Evolutionary conservation across 2,888 invertebrate genomes (phyloP).

Genomic region (Pharmacophagus antenor): DNA sequence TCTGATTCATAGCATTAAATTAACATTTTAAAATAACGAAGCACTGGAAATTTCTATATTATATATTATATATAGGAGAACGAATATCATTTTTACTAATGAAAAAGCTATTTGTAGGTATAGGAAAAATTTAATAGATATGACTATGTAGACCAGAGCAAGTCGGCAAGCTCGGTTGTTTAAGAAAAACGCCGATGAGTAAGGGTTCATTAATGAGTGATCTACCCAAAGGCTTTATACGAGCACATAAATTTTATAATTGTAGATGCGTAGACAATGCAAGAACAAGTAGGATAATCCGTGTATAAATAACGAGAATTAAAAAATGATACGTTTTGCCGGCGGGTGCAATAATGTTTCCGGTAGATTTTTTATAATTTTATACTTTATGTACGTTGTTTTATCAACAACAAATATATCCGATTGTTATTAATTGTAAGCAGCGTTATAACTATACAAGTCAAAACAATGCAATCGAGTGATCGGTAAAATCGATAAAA

Average conservation of each 20-base stretch:
- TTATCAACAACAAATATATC: neutral
- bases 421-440: no score
- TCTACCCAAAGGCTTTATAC: slow-evolving; percentile 71
- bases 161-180: slow-evolving; percentile 69
- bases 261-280: slow-evolving; percentile 74
- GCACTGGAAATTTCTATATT: neutral
- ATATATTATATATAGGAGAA: neutral
- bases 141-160: slow-evolving; percentile 50
- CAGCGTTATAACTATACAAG: no score
- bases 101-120: no score
- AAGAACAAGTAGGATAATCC: slow-evolving; percentile 65
- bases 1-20: slow-evolving; percentile 17
- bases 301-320: slow-evolving; percentile 69
- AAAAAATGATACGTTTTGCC: neutral
- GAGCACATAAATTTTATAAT: slow-evolving; percentile 77
- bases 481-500: no score
- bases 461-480: no score
- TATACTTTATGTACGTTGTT: neutral
- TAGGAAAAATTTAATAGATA: neutral
- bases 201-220: slow-evolving; percentile 58
- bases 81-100: neutral
- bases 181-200: slow-evolving; percentile 53
- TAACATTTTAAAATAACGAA: slow-evolving; percentile 5
- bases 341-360: neutral
- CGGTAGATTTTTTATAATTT: neutral